Base-by-base conservation (phyloP, 92 coral and sea anemone genomes). In the Virgularia gustaviana region DNA sequence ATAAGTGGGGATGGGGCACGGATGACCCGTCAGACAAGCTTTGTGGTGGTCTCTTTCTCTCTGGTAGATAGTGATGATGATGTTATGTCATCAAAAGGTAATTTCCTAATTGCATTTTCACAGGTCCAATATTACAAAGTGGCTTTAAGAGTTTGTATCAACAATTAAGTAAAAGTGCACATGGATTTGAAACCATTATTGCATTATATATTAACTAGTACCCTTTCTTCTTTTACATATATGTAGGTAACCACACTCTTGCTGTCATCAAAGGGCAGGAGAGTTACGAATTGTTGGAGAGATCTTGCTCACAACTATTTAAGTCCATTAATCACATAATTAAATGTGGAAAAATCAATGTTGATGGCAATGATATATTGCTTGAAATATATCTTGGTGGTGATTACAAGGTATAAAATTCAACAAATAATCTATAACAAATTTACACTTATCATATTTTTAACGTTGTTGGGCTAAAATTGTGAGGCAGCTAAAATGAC, bases 1-100 rank as follows among this genome's bases (percentile, higher is more conserved):
- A n/a, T n/a, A 39, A 59, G 41, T 59, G 65, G 65, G 65, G 41
- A 59, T 32, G 65, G 65, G n/a, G 65, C 65, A n/a, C 18, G n/a
- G 4, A 59, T 59, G 65, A 59, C 65, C 7, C 41, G 65, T 19
- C 29, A 31, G 65, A 59, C 65, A 28, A 4, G 6, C 5, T 59
- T 59, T 59, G 65, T 59, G 2, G 65, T 59, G 2, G 33, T 59
- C 1, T 59, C 65, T 1, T 59, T 59, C n/a, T 59, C 65, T 4
- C 6, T 59, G 1, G 6, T 59, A 5, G 65, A 59, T 27, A 27
- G 65, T 59, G 65, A 59, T 59, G n/a, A n/a, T n/a, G 65, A 59
- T 59, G 65, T 59, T 5, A 28, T 59, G 65, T 59, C 65, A 59
- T 59, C 65, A 59, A 59, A 59, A 59, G 65, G 65, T 59, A 4